Conservation (phyloP, 2,113 vertebrate species). For the Xyrauchen texanus region DNA sequence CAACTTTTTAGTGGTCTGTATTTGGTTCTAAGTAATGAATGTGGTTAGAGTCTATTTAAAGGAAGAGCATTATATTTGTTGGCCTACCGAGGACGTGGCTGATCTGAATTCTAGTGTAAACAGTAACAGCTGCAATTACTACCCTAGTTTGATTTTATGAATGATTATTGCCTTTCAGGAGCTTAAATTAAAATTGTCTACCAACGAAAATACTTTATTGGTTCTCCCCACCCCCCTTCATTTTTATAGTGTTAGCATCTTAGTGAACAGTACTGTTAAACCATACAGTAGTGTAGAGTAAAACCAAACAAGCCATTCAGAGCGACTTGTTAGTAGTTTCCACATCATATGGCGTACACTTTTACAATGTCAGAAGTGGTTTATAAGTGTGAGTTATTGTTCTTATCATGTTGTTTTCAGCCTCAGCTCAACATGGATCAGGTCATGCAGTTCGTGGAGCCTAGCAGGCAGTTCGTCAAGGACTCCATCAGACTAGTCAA, state of each 20-base stretch:
- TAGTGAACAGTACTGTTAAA: too few species aligned
- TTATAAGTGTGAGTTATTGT: not conserved
- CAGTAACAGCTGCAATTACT: not conserved
- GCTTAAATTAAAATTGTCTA: too few species aligned
- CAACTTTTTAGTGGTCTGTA: not conserved
- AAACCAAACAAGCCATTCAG: too few species aligned
- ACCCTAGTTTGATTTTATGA: not conserved
- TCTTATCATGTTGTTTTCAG: conserved; percentile 22
- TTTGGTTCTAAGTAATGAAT: not conserved
- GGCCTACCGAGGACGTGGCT: not conserved
- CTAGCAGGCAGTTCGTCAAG: conserved; percentile 95
- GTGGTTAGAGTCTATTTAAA: not conserved
- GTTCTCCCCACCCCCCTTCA: too few species aligned
- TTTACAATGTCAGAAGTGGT: too few species aligned
- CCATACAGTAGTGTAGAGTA: too few species aligned
- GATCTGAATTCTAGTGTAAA: not conserved
- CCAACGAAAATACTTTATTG: too few species aligned
- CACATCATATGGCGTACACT: too few species aligned
- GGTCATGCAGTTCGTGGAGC: conserved; percentile 97
- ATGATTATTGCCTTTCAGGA: not conserved
- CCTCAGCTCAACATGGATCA: conserved; percentile 84
- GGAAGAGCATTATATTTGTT: not conserved
- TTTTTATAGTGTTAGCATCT: too few species aligned
- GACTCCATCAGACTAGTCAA: conserved; percentile 98
- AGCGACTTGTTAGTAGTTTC: too few species aligned